These are phyloP conservation scores for Heliconius ethilla DNA, from an alignment of 2,888 invertebrate species.

Conservation along the genomic window DNA sequence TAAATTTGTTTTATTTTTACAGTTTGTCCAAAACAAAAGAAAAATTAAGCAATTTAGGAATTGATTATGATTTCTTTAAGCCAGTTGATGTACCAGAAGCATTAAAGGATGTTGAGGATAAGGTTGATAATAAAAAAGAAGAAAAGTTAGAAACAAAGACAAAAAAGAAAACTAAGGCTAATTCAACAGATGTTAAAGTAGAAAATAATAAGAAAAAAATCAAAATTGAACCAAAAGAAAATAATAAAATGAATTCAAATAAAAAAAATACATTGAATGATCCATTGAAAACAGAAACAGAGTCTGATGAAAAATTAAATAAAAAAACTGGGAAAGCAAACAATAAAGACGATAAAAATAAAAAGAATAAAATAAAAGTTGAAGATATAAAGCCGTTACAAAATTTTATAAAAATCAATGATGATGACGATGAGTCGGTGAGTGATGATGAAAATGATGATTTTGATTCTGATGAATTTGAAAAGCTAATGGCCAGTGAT, in stretches of 20 bases:
- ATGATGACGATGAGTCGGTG: constrained; percentile 16
- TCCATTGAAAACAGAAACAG: constrained; percentile 39
- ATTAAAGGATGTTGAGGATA: constrained; percentile 49
- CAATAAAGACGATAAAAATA: constrained; percentile 11
- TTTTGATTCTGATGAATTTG: constrained; percentile 74
- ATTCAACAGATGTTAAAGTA: constrained; percentile 36
- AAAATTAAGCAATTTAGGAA: constrained; percentile 74
- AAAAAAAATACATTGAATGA: constrained; percentile 35
- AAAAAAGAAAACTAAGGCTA: constrained; percentile 45
- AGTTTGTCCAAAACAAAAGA: constrained; percentile 73
- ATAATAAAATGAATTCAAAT: constrained; percentile 29
- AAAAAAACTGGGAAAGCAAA: constrained; percentile 27
- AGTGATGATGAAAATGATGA: constrained; percentile 61
- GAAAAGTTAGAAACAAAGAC: constrained; percentile 40
- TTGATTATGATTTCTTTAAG: constrained; percentile 77
- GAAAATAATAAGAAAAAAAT: constrained; percentile 40
- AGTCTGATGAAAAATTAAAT: constrained; percentile 25
- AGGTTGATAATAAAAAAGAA: constrained; percentile 37
- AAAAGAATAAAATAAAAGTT: constrained; percentile 52
- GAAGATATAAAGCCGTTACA: constrained; percentile 59
- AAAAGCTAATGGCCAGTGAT: constrained; percentile 59
- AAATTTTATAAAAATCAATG: constrained; percentile 61
- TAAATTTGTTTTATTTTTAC: constrained; percentile 48
- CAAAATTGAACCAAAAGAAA: constrained; percentile 37
- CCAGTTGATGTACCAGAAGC: constrained; percentile 76